phyloP scores from a whole-genome alignment of 2,888 invertebrate genomes.

The Philhelius pedissequus region DNA sequence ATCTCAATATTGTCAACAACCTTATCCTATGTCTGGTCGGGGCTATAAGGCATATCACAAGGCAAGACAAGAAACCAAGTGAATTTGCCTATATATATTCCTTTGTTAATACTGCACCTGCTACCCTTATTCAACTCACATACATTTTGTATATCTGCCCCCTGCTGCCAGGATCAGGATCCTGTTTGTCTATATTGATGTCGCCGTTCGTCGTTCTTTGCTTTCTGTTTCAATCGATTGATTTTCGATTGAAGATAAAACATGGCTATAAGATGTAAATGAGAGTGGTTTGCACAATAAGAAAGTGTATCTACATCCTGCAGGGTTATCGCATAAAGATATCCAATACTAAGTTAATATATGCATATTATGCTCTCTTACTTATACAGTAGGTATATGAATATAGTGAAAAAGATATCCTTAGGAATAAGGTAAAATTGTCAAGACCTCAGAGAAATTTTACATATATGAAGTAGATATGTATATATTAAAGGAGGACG shows the following conservation, averaged over 20 bases:
- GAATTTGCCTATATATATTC: conserved; percentile 4
- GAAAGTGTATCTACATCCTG: conserved; percentile 30
- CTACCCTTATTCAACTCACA: neutral
- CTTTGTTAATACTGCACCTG: neutral
- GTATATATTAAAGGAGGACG: neutral
- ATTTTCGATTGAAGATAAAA: conserved; percentile 62
- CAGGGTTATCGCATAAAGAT: conserved; percentile 8
- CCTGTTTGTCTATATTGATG: neutral
- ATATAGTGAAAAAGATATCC: neutral
- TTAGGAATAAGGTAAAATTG: conserved; percentile 18
- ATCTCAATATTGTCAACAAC: conserved; percentile 4
- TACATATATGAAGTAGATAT: no score
- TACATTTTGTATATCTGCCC: no score
- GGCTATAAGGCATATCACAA: neutral
- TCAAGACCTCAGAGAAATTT: conserved; percentile 20
- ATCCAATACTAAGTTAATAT: conserved; percentile 10
- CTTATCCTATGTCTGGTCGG: neutral
- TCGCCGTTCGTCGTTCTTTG: conserved; percentile 13
- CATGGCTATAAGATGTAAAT: conserved; percentile 42
- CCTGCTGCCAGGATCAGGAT: neutral
- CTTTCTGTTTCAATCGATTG: conserved; percentile 48
- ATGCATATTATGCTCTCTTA: conserved; percentile 20
- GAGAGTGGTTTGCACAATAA: conserved; percentile 51
- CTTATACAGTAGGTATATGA: no score
- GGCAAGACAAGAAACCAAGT: neutral